Evolutionary conservation across 2,797 vertebrate species (phyloP).

Genomic region (Acridotheres tristis): DNA sequence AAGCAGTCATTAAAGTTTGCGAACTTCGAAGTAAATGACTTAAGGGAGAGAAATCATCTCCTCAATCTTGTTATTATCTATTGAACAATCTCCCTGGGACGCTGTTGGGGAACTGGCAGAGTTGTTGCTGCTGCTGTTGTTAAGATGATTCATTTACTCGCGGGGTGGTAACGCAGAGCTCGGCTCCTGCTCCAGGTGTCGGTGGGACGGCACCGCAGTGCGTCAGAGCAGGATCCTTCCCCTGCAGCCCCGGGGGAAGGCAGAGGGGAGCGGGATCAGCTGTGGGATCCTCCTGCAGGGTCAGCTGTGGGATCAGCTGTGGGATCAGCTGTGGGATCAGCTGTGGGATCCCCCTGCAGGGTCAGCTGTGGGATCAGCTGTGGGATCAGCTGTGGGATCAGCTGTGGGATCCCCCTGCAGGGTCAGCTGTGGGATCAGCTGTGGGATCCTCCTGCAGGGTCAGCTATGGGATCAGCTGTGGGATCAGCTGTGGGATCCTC

Average conservation of each 20-base stretch:
- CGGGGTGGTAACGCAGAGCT: not conserved
- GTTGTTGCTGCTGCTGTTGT: slow-evolving; percentile 10
- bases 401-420: no score
- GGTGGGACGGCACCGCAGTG: not conserved
- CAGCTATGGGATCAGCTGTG: no score
- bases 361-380: not conserved
- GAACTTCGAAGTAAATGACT: slow-evolving; percentile 65
- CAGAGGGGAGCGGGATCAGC: not conserved
- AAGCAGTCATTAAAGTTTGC: slow-evolving; percentile 69
- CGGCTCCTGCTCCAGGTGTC: not conserved
- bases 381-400: not conserved
- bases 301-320: no score
- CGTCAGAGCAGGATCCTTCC: not conserved
- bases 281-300: not conserved
- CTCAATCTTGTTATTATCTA: slow-evolving; percentile 55
- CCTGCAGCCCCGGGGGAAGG: not conserved
- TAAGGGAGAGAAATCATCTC: slow-evolving; percentile 54
- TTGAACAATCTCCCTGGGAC: slow-evolving; percentile 53
- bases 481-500: no score
- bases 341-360: no score
- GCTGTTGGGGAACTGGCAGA: not conserved
- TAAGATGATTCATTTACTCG: slow-evolving; percentile 30
- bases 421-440: not conserved
- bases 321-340: no score
- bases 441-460: not conserved